Conservation (phyloP, 53 echinoderm and acorn worm species). For the Glandiceps talaboti region DNA sequence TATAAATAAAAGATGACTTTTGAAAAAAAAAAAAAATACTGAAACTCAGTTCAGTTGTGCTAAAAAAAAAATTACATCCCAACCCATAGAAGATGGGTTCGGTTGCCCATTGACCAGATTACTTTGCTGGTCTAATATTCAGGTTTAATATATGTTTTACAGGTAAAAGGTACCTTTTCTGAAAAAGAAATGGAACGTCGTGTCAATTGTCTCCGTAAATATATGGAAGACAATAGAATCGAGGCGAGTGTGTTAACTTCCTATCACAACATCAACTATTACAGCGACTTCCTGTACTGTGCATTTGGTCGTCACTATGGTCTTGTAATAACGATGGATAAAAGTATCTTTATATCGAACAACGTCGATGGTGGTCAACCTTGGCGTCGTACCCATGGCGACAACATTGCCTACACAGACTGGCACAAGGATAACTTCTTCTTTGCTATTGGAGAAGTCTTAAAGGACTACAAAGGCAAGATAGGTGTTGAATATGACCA, state of each 20-base stretch:
- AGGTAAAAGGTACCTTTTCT: constrained; percentile 37
- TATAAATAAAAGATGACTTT: no score
- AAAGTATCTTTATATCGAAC: not conserved
- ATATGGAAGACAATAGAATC: constrained; percentile 34
- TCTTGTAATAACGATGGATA: constrained; percentile 23
- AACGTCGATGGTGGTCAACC: constrained; percentile 2
- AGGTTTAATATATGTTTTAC: no score
- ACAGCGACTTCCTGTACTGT: constrained; percentile 45
- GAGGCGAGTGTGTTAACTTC: constrained; percentile 51
- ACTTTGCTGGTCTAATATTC: no score
- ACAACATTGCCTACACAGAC: constrained; percentile 67
- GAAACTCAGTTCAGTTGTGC: no score
- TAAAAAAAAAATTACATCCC: no score
- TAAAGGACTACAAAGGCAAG: constrained; percentile 14
- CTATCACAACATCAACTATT: constrained; percentile 43
- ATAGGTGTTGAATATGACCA: constrained; percentile 44
- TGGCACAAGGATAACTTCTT: constrained; percentile 90
- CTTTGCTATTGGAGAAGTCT: constrained; percentile 43
- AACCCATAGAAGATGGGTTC: no score
- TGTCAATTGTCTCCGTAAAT: constrained; percentile 21
- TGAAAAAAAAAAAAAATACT: no score
- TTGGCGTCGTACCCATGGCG: constrained; percentile 32
- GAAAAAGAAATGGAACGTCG: constrained; percentile 31
- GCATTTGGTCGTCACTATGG: constrained; percentile 40
- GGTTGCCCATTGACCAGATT: no score